Evolutionary conservation across 2,797 vertebrate species (phyloP).

Genomic region (Poecilia gillii): DNA sequence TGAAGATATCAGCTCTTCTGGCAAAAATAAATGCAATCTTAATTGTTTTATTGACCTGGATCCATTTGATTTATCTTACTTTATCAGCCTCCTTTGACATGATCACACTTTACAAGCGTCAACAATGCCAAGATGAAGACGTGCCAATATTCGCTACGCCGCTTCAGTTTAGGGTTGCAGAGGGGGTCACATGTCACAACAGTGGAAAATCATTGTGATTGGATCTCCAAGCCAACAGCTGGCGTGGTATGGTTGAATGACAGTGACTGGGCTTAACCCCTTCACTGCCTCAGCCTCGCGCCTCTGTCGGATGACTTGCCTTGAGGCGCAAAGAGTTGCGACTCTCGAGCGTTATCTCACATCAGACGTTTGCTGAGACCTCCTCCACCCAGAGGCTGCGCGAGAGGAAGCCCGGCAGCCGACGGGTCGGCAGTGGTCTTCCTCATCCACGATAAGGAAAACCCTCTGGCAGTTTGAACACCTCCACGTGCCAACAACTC

Average conservation of each 20-base stretch:
- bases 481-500: conserved; percentile 74
- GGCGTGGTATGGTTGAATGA: conserved; percentile 74
- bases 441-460: conserved; percentile 70
- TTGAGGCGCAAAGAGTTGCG: conserved; percentile 8
- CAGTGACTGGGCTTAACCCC: conserved; percentile 71
- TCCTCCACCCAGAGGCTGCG: conserved; percentile 22
- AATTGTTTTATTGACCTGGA: neutral
- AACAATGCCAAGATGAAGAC: conserved; percentile 59
- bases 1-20: neutral
- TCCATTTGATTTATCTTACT: conserved; percentile 24
- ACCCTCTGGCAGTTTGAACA: conserved; percentile 77
- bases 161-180: conserved; percentile 79
- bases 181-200: conserved; percentile 84
- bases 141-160: conserved; percentile 78
- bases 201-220: conserved; percentile 86
- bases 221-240: conserved; percentile 81
- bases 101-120: conserved; percentile 40
- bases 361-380: conserved; percentile 9
- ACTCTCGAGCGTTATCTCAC: conserved; percentile 35
- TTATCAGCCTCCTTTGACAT: conserved; percentile 33
- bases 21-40: conserved; percentile 6
- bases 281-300: conserved; percentile 34
- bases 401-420: conserved; percentile 7
- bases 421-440: conserved; percentile 23
- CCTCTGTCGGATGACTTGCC: conserved; percentile 10